phyloP scores from a whole-genome alignment of 2,888 invertebrate genomes.

The Cephus sareptanus region DNA sequence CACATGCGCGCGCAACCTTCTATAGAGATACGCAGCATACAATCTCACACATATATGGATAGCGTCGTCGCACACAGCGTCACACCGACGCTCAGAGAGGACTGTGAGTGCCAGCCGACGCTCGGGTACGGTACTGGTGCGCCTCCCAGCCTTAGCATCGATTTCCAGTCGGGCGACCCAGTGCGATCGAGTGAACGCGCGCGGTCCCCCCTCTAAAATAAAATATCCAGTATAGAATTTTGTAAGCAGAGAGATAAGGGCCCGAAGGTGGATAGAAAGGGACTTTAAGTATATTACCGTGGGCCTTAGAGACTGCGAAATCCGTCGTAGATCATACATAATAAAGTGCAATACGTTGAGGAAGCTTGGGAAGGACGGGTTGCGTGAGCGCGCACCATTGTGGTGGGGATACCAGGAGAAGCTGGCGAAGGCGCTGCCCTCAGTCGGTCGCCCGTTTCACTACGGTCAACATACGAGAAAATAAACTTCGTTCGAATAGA shows the following conservation, averaged over 20 bases:
- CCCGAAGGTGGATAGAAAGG: not conserved
- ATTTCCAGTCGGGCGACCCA: slow-evolving; percentile 61
- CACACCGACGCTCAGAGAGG: not conserved
- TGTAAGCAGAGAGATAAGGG: not conserved
- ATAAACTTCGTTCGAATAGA: slow-evolving; percentile 21
- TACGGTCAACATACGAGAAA: slow-evolving; percentile 32
- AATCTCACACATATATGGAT: not conserved
- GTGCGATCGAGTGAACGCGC: slow-evolving; percentile 46
- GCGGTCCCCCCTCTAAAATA: slow-evolving; percentile 16
- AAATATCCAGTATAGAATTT: slow-evolving; percentile 32
- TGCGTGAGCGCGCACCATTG: slow-evolving; percentile 18
- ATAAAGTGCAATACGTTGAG: slow-evolving; percentile 34
- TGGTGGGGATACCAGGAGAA: slow-evolving; percentile 28
- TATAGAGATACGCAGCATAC: slow-evolving; percentile 1
- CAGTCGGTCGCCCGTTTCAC: slow-evolving; percentile 47
- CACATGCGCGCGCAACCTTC: slow-evolving; percentile 8
- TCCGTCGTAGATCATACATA: slow-evolving; percentile 32
- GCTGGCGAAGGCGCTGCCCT: slow-evolving; percentile 50
- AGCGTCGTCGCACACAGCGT: not conserved
- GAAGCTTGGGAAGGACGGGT: slow-evolving; percentile 18
- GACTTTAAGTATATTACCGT: not conserved
- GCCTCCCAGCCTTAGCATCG: slow-evolving; percentile 57
- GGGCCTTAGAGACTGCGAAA: slow-evolving; percentile 23
- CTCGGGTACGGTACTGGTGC: slow-evolving; percentile 44
- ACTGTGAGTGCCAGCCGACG: slow-evolving; percentile 15